Evolutionary conservation across 2,797 vertebrate species (phyloP).

Genomic region (Synaphobranchus kaupii): DNA sequence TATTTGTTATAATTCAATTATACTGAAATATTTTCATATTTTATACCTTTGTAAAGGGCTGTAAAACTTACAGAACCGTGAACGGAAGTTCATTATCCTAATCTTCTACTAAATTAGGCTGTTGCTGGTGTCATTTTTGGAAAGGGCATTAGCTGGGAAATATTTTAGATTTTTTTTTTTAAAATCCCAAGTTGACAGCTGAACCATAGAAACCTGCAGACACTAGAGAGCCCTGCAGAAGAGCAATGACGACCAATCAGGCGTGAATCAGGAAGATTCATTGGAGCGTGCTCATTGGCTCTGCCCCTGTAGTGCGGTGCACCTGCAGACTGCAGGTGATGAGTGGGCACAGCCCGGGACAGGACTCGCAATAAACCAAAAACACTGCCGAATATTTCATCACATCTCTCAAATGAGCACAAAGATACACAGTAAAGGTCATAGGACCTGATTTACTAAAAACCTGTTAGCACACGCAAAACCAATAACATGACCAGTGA

Average conservation of each 20-base stretch:
- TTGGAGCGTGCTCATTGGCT: not conserved
- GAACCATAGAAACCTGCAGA: constrained; percentile 29
- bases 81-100: not conserved
- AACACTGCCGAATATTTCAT: not conserved
- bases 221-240: constrained; percentile 37
- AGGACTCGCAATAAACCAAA: not conserved
- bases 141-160: not conserved
- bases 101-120: not conserved
- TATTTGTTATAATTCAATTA: not conserved
- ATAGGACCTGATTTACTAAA: no score
- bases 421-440: not conserved
- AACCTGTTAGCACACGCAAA: no score
- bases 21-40: not conserved
- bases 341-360: not conserved
- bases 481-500: no score
- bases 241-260: not conserved
- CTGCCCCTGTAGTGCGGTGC: not conserved
- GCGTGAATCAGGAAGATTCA: no score
- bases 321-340: constrained; percentile 4
- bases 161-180: not conserved
- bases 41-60: not conserved
- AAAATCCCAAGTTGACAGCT: not conserved
- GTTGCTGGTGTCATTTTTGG: not conserved
- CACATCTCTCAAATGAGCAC: not conserved
- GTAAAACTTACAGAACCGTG: not conserved